Evolutionary conservation across 2,113 vertebrate genomes (phyloP), one percentile per base, ranked within the genome.

Genomic region (Ancistrus triradiatus): DNA sequence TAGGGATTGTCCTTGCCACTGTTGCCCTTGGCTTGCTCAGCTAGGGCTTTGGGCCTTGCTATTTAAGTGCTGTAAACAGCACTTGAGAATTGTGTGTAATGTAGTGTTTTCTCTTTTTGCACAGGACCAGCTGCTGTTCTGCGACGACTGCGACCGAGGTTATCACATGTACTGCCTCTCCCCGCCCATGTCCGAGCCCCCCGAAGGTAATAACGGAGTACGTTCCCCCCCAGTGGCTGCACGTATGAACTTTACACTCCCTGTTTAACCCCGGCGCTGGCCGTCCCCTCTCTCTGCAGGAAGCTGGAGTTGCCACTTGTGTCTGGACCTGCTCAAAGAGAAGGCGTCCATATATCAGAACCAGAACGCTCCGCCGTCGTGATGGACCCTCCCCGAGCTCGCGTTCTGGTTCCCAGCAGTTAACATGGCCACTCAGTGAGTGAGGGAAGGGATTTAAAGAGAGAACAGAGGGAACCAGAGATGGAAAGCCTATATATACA

Each of bases 271-370:
- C 25, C 18, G 14, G 13, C 6, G 8, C 42, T 43, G 8, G 33
- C n/a, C 2, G 4, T 22, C 2, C 60, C 38, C 6, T n/a, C 6
- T 4, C 17, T 40, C 15, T 27, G 58, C 83, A 95, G 95, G 94
- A 77, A 96, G 94, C 68, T 97, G 95, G 95, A 98, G 93, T 79
- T 98, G 95, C 76, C 93, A 95, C 73, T 78, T 97, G 68, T 97
- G 94, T 85, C 87, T 98, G 90, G 93, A 89, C 66, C 88, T 94
- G 68, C 81, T 98, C 76, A 98, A 98, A 85, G 95, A 98, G 74
- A 98, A 96, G 74, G 95, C 95, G 0, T 97, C 95, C 33, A 95
- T 98, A 76, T 98, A 93, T 80, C 93, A 95, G 88, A 96, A 90
- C 84, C 91, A 91, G 84, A 91, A 90, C 48, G 84, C 82, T 28